Percentiles rank a stretch among this genome's conserved stretches.
Evolutionary conservation across 2,888 invertebrate species (phyloP).

Genomic region (Pandemis heparana): DNA sequence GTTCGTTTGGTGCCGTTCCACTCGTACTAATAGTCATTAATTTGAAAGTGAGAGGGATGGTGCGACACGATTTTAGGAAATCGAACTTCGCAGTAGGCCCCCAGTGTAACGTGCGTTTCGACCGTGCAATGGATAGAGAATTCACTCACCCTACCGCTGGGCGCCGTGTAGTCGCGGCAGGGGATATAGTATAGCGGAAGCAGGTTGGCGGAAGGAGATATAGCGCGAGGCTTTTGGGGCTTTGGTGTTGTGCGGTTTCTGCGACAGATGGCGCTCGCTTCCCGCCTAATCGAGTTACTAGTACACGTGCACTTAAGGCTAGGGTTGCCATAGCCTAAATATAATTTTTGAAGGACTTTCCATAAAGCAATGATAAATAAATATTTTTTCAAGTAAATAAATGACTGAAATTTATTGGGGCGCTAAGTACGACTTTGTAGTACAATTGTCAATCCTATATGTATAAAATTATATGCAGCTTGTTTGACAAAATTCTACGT

Average conservation of each 20-base stretch:
- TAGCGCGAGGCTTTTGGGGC: slow-evolving; percentile 72
- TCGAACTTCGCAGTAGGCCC: no score
- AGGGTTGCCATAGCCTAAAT: neutral
- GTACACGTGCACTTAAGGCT: slow-evolving; percentile 28
- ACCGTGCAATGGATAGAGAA: neutral
- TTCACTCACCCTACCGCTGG: neutral
- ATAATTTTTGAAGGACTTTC: no score
- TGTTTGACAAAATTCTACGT: neutral
- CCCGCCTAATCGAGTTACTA: slow-evolving; percentile 61
- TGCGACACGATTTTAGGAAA: no score
- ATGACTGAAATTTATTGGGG: no score
- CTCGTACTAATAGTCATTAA: no score
- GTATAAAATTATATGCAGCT: neutral
- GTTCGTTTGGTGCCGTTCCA: no score
- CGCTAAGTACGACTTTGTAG: neutral
- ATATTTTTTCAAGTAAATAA: no score
- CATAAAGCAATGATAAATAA: no score
- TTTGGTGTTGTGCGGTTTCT: slow-evolving; percentile 62
- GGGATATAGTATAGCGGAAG: slow-evolving; percentile 61
- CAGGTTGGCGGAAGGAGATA: slow-evolving; percentile 74
- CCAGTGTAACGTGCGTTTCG: neutral
- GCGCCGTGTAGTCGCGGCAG: neutral
- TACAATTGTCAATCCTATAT: neutral
- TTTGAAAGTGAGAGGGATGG: no score
- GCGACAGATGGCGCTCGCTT: slow-evolving; percentile 66